These are phyloP conservation scores for Spondyliosoma cantharus DNA, from an alignment of 2,797 vertebrate genomes.

Conservation along the genomic window DNA sequence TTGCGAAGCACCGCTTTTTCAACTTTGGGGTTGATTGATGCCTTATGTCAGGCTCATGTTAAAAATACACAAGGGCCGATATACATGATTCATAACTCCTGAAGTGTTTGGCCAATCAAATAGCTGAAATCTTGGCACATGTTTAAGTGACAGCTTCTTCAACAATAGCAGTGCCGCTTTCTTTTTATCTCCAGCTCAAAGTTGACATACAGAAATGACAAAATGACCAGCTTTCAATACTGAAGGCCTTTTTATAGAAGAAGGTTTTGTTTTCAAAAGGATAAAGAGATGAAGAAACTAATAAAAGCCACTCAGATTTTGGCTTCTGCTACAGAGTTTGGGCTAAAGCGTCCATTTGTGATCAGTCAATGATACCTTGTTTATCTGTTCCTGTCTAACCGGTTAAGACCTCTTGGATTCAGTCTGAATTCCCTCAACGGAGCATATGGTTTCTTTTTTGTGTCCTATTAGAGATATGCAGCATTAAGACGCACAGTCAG, in stretches of 20 bases:
- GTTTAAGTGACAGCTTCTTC: constrained; percentile 21
- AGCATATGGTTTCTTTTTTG: constrained; percentile 73
- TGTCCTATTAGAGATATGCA: constrained; percentile 69
- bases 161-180: constrained; percentile 4
- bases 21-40: constrained; percentile 62
- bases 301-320: constrained; percentile 25
- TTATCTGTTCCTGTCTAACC: constrained; percentile 70
- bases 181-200: constrained; percentile 21
- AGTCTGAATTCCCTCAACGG: constrained; percentile 59
- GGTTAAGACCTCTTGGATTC: constrained; percentile 63
- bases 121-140: constrained; percentile 33
- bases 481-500: constrained; percentile 43
- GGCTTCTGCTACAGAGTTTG: constrained; percentile 28
- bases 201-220: constrained; percentile 10
- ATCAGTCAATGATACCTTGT: constrained; percentile 67
- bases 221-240: constrained; percentile 23
- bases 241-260: constrained; percentile 2
- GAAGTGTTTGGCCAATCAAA: constrained; percentile 58
- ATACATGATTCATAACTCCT: constrained; percentile 54
- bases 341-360: constrained; percentile 63
- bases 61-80: constrained; percentile 57
- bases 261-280: constrained; percentile 41
- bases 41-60: constrained; percentile 64
- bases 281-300: constrained; percentile 33
- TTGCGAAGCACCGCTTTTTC: constrained; percentile 50